phyloP scores from a whole-genome alignment of 2,113 vertebrate genomes.

The Sylvilagus bachmani region DNA sequence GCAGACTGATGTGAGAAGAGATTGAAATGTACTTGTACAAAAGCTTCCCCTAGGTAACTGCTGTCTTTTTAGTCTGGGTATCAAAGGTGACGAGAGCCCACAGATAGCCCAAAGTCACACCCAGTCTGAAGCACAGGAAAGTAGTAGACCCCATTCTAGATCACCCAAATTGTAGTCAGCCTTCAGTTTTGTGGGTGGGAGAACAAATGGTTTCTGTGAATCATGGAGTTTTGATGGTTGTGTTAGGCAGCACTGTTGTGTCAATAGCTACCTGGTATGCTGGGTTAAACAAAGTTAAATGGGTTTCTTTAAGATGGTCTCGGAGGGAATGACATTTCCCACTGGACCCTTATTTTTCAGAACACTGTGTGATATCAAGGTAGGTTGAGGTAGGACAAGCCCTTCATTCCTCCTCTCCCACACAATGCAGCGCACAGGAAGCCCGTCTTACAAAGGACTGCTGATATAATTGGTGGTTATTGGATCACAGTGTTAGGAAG shows the following conservation, averaged over 20 bases:
- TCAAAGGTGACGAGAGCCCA: background rate
- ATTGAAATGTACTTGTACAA: background rate
- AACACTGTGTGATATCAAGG: background rate
- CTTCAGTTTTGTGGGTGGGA: background rate
- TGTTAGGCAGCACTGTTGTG: background rate
- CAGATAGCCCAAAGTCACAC: background rate
- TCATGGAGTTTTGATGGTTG: background rate
- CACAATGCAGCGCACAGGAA: background rate
- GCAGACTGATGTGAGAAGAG: background rate
- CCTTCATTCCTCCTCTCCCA: fast-evolving
- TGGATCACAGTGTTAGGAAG: background rate
- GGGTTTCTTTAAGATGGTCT: background rate
- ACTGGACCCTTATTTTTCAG: background rate
- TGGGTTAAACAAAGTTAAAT: background rate
- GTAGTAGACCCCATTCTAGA: background rate
- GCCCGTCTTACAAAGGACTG: background rate
- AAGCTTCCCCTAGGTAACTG: background rate
- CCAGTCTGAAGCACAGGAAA: background rate
- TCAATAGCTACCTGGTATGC: background rate
- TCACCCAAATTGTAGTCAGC: background rate
- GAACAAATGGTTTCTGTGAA: background rate
- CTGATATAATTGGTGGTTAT: background rate
- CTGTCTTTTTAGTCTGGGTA: background rate
- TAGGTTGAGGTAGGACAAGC: background rate
- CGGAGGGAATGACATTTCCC: background rate